Evolutionary conservation across 2,797 vertebrate genomes (phyloP).

Genomic region (Sebastes diaconus): DNA sequence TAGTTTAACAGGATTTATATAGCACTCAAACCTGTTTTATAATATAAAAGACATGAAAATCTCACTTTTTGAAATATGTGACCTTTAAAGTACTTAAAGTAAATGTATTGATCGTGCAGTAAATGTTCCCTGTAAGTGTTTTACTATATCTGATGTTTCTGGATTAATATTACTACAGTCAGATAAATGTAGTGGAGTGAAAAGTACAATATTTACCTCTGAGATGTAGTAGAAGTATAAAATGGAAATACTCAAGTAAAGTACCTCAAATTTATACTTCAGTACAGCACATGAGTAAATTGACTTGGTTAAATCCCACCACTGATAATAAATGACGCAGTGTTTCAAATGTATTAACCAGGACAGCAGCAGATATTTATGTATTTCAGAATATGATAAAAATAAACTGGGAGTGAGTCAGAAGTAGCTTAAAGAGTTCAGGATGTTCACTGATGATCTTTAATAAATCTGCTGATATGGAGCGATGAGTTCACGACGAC

Average conservation of each 20-base stretch:
- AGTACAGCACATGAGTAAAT: neutral
- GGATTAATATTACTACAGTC: neutral
- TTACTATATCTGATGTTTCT: neutral
- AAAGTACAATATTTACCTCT: neutral
- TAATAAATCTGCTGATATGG: slow-evolving; percentile 1
- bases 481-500: neutral
- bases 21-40: too few species aligned
- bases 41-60: too few species aligned
- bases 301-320: neutral
- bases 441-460: neutral
- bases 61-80: too few species aligned
- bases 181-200: too few species aligned
- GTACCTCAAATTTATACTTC: neutral
- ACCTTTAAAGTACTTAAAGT: too few species aligned
- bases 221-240: too few species aligned
- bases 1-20: too few species aligned
- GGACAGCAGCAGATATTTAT: neutral
- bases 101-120: too few species aligned
- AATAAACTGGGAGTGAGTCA: neutral
- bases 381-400: neutral
- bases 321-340: neutral
- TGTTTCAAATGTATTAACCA: neutral
- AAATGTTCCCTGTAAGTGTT: neutral
- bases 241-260: too few species aligned
- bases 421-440: neutral